Evolutionary conservation across 2,113 vertebrate genomes (phyloP).

Genomic region (Dipodomys spectabilis): DNA sequence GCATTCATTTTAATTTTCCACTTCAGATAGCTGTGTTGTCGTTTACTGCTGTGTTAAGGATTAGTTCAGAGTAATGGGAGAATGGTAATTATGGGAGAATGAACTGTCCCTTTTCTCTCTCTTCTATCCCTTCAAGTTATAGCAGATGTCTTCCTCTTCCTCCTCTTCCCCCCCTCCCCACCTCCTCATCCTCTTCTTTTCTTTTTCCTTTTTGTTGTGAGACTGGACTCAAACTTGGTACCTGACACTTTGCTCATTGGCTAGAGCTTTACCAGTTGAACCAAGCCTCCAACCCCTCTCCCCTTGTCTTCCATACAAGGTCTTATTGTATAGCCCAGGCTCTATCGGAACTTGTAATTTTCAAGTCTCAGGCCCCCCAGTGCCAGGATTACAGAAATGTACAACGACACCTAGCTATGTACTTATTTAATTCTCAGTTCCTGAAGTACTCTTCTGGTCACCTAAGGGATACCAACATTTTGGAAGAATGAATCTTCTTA

Average conservation of each 20-base stretch:
- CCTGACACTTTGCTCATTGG: too few relatives aligned
- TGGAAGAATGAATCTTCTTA: constrained; percentile 38
- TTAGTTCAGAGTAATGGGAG: neutral
- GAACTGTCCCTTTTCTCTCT: neutral
- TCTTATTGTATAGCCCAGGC: too few relatives aligned
- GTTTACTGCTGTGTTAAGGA: neutral
- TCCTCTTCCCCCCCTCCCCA: too few relatives aligned
- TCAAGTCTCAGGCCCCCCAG: too few relatives aligned
- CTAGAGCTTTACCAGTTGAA: too few relatives aligned
- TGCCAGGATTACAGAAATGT: too few relatives aligned
- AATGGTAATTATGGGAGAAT: neutral
- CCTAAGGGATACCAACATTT: constrained; percentile 18
- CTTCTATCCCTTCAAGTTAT: neutral
- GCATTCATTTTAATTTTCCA: constrained; percentile 61
- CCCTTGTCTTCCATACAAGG: too few relatives aligned
- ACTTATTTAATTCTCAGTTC: neutral
- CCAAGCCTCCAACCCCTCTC: too few relatives aligned
- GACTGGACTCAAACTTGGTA: too few relatives aligned
- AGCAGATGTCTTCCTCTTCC: neutral
- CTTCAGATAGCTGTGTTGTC: neutral
- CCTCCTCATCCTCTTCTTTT: too few relatives aligned
- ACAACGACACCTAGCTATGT: neutral
- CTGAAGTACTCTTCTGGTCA: neutral
- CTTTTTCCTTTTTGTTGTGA: too few relatives aligned
- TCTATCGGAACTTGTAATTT: too few relatives aligned